Evolutionary conservation across 2,888 invertebrate genomes (phyloP), one percentile per base, ranked within the genome.

Genomic region (Oligia fasciuncula): DNA sequence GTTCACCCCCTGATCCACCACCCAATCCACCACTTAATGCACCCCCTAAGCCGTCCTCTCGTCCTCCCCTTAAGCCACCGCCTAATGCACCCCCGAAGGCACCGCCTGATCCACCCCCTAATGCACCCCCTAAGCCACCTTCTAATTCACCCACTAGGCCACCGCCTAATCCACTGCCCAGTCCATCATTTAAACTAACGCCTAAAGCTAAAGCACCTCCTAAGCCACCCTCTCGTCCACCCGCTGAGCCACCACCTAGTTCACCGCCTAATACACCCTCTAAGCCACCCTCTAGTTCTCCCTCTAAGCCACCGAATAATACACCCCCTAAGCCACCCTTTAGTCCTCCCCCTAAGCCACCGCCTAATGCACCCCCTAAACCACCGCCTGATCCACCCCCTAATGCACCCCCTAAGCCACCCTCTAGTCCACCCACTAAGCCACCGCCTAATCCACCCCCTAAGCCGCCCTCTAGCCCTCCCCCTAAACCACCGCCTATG

Each of bases 361-460:
- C 68, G 0, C 23, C 75, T 4, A 46, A 2, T 0, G 0, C 46
- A 46, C 46, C 13, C 0, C 69, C 80, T 4, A 23, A 0, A 0
- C 69, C 35, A 0, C 29, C 54, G 0, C 14, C 54, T 8, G 13
- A 13, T 0, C 11, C 46, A 46, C 46, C 13, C 0, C 69, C 80
- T 3, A 9, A 0, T 0, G 40, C 17, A 17, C 8, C 83, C 0
- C n/a, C 66, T 1, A 35, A 0, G 0, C 13, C 78, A 6, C 68
- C 67, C 0, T 13, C 80, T 8, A 14, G 0, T 0, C 54, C 67
- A 1, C 49, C 77, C 0, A 35, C 60, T 4, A 35, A 0, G 0
- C 51, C 57, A 6, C 57, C 66, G 0, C 19, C 51, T 49, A 79
- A 23, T 0, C 17, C 62, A 11, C 62, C 76, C 0, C 66, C 78